These are phyloP conservation scores for Rhagonycha lutea DNA, from an alignment of 2,888 invertebrate species.

Conservation along the genomic window DNA sequence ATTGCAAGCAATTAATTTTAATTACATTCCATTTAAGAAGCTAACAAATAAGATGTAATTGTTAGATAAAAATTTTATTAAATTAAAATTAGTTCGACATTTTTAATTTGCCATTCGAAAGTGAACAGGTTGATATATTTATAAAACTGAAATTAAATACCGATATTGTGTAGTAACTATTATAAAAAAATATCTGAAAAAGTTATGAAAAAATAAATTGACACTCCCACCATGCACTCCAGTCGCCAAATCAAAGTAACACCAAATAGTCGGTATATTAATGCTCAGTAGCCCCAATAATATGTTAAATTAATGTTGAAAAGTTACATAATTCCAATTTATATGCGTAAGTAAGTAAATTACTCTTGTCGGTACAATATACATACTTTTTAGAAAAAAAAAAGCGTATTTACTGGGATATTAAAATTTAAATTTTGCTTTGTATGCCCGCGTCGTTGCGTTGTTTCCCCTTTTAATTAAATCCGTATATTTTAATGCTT, in stretches of 20 bases:
- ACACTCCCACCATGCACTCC: not conserved
- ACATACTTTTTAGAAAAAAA: not conserved
- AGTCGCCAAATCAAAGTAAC: not conserved
- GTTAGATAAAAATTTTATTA: not conserved
- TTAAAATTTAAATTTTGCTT: not conserved
- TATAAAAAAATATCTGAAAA: not conserved
- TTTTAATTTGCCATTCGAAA: not conserved
- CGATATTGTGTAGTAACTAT: no score
- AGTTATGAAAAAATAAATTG: not conserved
- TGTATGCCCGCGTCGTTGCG: not conserved
- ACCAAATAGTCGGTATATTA: not conserved
- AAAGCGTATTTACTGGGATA: not conserved
- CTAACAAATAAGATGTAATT: not conserved
- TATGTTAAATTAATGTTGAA: not conserved
- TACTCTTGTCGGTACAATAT: not conserved
- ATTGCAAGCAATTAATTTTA: not conserved
- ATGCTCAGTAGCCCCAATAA: not conserved
- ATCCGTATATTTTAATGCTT: not conserved
- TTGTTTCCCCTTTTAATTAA: not conserved
- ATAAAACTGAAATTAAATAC: not conserved
- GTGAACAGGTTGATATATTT: not conserved
- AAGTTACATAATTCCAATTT: not conserved
- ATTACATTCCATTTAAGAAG: not conserved
- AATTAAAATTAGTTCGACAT: not conserved
- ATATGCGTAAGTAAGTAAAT: not conserved